A percentile compares a stretch with the other conserved stretches of the same genome.
Evolutionary conservation across 2,113 vertebrate species (phyloP).

Genomic region (Podarcis raffonei): DNA sequence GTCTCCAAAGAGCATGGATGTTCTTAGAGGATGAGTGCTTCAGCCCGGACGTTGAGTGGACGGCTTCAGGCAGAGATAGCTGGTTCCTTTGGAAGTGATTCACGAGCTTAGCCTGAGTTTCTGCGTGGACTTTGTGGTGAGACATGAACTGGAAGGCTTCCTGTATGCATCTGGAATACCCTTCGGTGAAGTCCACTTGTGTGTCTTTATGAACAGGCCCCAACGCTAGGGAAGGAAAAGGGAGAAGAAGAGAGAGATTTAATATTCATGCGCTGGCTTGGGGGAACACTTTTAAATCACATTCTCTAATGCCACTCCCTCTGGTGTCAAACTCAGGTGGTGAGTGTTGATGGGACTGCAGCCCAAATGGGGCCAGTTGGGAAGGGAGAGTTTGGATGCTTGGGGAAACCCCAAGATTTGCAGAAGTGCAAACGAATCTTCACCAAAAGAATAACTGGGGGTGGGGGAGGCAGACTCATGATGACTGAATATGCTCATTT

Average conservation of each 20-base stretch:
- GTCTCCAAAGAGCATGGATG: slow-evolving; percentile 64
- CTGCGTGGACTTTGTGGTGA: slow-evolving; percentile 60
- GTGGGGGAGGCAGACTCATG: not conserved
- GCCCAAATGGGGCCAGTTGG: not conserved
- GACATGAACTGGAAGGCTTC: slow-evolving; percentile 75
- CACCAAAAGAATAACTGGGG: not conserved
- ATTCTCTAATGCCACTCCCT: not conserved
- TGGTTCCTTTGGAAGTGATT: slow-evolving; percentile 69
- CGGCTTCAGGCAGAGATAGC: not conserved
- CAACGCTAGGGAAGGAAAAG: slow-evolving; percentile 30
- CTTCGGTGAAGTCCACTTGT: slow-evolving; percentile 68
- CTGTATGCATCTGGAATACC: slow-evolving; percentile 72
- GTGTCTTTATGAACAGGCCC: slow-evolving; percentile 47
- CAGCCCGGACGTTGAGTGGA: not conserved
- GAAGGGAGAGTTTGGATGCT: not conserved
- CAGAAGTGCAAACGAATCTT: not conserved
- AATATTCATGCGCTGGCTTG: not conserved
- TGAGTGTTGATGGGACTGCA: not conserved
- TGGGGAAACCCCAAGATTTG: not conserved
- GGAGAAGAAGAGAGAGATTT: slow-evolving; percentile 15
- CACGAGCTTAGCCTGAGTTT: slow-evolving; percentile 66
- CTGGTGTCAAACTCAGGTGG: not conserved
- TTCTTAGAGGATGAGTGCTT: slow-evolving; percentile 41
- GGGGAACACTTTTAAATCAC: not conserved
- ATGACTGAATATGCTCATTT: not conserved